These are phyloP conservation scores for Myrmecophaga tridactyla DNA, from an alignment of 2,113 vertebrate species.

Conservation along the genomic window DNA sequence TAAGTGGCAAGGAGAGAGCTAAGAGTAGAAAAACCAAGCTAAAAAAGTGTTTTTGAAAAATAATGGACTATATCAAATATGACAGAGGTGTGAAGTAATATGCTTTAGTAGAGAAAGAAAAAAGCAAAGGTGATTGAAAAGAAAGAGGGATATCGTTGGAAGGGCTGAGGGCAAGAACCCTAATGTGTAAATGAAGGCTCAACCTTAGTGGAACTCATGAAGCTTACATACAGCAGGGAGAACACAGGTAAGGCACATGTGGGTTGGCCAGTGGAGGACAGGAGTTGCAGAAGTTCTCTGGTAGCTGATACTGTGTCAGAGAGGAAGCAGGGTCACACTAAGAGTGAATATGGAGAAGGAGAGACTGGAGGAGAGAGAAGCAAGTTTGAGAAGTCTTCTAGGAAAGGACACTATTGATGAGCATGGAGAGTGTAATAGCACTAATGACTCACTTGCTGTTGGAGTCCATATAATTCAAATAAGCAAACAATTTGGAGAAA, in stretches of 20 bases:
- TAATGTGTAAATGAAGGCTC: neutral
- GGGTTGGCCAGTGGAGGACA: neutral
- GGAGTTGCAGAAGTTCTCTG: neutral
- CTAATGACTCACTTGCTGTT: neutral
- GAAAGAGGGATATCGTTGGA: neutral
- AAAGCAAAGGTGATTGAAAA: neutral
- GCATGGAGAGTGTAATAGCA: neutral
- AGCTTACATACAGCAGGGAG: neutral
- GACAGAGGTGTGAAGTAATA: neutral
- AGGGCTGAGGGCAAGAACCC: neutral
- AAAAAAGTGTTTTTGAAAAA: neutral
- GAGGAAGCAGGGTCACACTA: neutral
- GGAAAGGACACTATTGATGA: neutral
- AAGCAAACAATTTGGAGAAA: neutral
- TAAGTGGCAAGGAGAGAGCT: neutral
- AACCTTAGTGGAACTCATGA: neutral
- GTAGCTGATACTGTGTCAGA: neutral
- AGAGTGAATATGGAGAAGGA: neutral
- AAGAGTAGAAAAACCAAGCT: neutral
- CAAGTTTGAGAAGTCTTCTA: neutral
- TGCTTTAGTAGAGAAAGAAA: neutral
- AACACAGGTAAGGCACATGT: neutral
- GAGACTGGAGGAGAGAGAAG: neutral
- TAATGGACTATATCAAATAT: neutral
- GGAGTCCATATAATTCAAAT: neutral